phyloP scores from a whole-genome alignment of 2,797 vertebrate genomes.

The Coregonus suidteri region DNA sequence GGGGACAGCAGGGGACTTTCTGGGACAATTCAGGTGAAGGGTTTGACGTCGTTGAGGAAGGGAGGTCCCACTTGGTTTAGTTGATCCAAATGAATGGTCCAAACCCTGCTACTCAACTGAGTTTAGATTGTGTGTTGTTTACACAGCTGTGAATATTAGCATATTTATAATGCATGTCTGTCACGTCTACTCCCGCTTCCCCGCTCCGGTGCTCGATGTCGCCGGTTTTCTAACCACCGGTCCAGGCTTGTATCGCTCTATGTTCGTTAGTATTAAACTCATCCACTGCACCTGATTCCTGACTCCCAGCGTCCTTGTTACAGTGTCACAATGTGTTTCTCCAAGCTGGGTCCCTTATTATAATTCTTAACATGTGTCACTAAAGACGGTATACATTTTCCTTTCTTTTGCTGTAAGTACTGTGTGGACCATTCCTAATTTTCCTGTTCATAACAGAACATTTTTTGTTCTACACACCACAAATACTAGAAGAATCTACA shows the following conservation, averaged over 20 bases:
- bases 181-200: too few species aligned
- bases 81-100: conserved; percentile 23
- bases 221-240: too few species aligned
- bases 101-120: conserved; percentile 5
- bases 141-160: conserved; percentile 2
- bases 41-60: conserved; percentile 10
- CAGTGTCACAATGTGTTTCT: neutral
- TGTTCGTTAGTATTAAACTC: too few species aligned
- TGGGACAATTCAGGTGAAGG: neutral
- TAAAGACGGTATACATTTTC: neutral
- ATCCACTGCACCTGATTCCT: too few species aligned
- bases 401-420: neutral
- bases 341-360: neutral
- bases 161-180: neutral
- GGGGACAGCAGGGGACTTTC: neutral
- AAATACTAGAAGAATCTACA: neutral
- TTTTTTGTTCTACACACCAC: neutral
- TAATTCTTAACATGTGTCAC: neutral
- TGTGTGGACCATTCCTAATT: neutral
- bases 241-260: too few species aligned
- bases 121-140: neutral
- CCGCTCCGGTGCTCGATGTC: too few species aligned
- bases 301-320: too few species aligned
- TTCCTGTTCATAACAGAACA: neutral
- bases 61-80: neutral